Evolutionary conservation across 1,140 invertebrate genomes (phyloP).

Genomic region (Pteromalus puparum): DNA sequence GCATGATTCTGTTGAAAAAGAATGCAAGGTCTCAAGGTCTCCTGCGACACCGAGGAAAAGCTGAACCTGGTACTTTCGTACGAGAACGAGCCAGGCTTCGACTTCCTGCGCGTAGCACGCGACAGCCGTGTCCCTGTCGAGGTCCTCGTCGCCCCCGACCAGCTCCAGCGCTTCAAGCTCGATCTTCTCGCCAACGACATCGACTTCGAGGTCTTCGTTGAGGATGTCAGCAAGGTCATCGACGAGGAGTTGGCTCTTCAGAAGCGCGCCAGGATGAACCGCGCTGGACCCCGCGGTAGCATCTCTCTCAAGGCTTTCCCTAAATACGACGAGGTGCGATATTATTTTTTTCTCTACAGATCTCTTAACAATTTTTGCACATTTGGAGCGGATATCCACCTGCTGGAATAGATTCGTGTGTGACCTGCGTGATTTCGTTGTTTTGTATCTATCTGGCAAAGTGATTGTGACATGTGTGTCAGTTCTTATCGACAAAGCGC

Average conservation of each 20-base stretch:
- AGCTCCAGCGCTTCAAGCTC: slow-evolving; percentile 45
- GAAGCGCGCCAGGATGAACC: not conserved
- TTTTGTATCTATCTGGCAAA: not conserved
- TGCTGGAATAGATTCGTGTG: not conserved
- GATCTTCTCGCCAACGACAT: slow-evolving; percentile 29
- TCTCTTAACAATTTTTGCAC: not conserved
- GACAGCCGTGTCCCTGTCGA: not conserved
- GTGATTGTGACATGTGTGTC: not conserved
- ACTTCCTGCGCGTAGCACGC: slow-evolving; percentile 42
- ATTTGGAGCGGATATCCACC: not conserved
- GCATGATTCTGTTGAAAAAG: slow-evolving; percentile 31
- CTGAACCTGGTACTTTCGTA: slow-evolving; percentile 18
- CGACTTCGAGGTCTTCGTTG: slow-evolving; percentile 43
- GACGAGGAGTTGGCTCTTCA: slow-evolving; percentile 36
- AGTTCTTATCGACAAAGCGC: not conserved
- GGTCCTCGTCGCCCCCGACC: slow-evolving; percentile 47
- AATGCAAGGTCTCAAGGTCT: slow-evolving; percentile 52
- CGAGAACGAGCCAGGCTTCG: slow-evolving; percentile 34
- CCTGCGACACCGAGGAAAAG: slow-evolving; percentile 41
- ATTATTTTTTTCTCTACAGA: not conserved
- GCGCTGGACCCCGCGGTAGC: not conserved
- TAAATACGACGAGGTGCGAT: not conserved
- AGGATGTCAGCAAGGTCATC: slow-evolving; percentile 43
- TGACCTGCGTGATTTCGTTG: not conserved
- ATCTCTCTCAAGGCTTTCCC: not conserved